Evolutionary conservation across 1,140 invertebrate genomes (phyloP).

Genomic region (Diachasma alloeum): DNA sequence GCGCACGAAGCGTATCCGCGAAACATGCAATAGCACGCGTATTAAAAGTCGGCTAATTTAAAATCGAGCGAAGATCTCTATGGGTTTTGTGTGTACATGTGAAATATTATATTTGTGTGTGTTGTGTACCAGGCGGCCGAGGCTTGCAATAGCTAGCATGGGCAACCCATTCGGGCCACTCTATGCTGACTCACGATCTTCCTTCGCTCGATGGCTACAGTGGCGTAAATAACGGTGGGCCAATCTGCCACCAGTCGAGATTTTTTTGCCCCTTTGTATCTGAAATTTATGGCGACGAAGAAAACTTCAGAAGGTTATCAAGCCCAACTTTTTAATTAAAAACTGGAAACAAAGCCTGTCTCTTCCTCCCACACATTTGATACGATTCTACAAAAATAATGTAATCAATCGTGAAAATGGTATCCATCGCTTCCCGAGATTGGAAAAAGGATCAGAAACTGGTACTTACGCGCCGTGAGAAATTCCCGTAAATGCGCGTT

Average conservation of each 20-base stretch:
- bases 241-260: not conserved
- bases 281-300: not conserved
- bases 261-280: not conserved
- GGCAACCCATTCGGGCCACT: conserved; percentile 29
- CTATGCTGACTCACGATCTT: conserved; percentile 47
- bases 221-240: conserved; percentile 42
- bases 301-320: too few relatives aligned
- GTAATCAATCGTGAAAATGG: too few relatives aligned
- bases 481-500: too few relatives aligned
- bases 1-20: conserved; percentile 49
- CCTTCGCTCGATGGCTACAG: conserved; percentile 26
- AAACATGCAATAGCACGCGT: conserved; percentile 49
- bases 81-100: not conserved
- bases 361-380: too few relatives aligned
- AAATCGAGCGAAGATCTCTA: conserved; percentile 51
- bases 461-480: too few relatives aligned
- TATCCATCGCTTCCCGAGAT: too few relatives aligned
- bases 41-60: conserved; percentile 54
- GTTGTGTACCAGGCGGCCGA: conserved; percentile 11
- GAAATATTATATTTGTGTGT: not conserved
- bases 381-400: too few relatives aligned
- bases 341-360: too few relatives aligned
- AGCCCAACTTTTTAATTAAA: too few relatives aligned
- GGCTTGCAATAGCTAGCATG: conserved; percentile 29
- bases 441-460: too few relatives aligned